phyloP scores from a whole-genome alignment of 2,888 invertebrate species.

The Pyrrhia umbra region DNA sequence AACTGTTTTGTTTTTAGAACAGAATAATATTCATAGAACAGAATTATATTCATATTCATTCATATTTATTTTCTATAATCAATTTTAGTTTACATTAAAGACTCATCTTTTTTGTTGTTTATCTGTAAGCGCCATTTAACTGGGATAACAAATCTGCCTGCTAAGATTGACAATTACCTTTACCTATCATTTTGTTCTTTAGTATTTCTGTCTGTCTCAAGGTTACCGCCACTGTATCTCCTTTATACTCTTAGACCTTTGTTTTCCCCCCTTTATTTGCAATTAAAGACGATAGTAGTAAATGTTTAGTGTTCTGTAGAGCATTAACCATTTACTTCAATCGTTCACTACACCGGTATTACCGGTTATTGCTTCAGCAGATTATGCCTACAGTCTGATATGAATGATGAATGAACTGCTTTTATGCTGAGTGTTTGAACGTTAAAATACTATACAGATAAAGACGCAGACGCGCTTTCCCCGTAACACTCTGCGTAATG shows the following conservation, averaged over 20 bases:
- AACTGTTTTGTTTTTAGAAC: background rate
- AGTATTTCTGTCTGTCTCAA: background rate
- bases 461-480: constrained; percentile 15
- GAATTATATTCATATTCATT: too few species aligned
- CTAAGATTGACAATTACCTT: too few species aligned
- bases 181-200: background rate
- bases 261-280: background rate
- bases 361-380: background rate
- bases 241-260: background rate
- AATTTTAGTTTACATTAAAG: too few species aligned
- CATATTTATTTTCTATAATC: too few species aligned
- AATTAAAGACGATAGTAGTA: too few species aligned
- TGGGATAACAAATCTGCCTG: too few species aligned
- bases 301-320: too few species aligned
- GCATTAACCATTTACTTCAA: background rate
- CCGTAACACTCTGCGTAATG: constrained; percentile 17
- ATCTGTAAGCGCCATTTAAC: too few species aligned
- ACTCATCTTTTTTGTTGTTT: too few species aligned
- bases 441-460: constrained; percentile 22
- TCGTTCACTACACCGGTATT: background rate
- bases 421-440: constrained; percentile 11
- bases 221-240: background rate
- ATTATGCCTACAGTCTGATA: background rate
- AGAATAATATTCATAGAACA: too few species aligned
- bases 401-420: background rate